Conservation (phyloP, 2,888 invertebrate genomes). For the Lysandra bellargus region DNA sequence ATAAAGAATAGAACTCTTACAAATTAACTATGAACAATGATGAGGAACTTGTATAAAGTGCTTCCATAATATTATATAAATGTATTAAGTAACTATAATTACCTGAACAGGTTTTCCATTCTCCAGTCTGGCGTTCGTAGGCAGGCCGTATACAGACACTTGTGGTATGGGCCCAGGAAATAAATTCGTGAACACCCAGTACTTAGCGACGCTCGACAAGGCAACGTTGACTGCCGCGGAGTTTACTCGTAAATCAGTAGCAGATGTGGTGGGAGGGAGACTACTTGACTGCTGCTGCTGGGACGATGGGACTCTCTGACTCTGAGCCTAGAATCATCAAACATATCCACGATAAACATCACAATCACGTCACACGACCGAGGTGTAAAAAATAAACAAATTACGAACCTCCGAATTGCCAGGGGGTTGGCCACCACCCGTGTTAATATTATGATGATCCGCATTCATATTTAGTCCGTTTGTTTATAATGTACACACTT, state of each 20-base stretch:
- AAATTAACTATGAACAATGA: too few species aligned
- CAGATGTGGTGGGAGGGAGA: slow-evolving; percentile 78
- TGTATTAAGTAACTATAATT: slow-evolving; percentile 38
- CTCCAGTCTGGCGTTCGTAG: slow-evolving; percentile 81
- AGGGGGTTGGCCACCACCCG: slow-evolving; percentile 81
- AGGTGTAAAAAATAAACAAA: slow-evolving; percentile 45
- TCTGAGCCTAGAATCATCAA: slow-evolving; percentile 63
- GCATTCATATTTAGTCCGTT: slow-evolving; percentile 73
- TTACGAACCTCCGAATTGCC: slow-evolving; percentile 77
- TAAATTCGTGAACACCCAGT: slow-evolving; percentile 91
- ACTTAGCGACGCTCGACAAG: slow-evolving; percentile 88
- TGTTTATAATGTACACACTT: slow-evolving; percentile 49
- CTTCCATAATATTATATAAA: not conserved
- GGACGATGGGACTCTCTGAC: slow-evolving; percentile 63
- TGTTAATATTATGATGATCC: slow-evolving; percentile 79
- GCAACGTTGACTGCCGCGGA: slow-evolving; percentile 85
- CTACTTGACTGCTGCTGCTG: slow-evolving; percentile 58
- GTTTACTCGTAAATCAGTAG: slow-evolving; percentile 83
- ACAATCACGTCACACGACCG: slow-evolving; percentile 39
- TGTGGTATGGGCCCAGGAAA: slow-evolving; percentile 88
- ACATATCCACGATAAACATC: slow-evolving; percentile 44
- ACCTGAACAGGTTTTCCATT: slow-evolving; percentile 83
- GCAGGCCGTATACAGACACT: slow-evolving; percentile 86
- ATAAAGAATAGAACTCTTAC: not conserved
- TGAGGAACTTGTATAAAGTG: too few species aligned